Conservation (phyloP, 2,797 vertebrate genomes). For the Oreochromis grahami region DNA sequence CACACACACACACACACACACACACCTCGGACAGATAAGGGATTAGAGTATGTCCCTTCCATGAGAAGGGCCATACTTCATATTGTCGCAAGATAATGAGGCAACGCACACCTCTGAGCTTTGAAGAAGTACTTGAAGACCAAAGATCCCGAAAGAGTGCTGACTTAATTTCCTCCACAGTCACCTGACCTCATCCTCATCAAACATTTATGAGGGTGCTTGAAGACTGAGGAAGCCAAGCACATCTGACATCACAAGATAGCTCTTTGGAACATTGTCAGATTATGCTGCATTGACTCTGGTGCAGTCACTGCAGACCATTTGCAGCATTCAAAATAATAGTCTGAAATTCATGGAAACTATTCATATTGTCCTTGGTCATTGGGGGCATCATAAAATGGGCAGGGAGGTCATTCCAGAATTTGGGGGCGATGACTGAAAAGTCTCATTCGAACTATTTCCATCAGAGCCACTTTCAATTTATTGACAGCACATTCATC, state of each 20-base stretch:
- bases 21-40: neutral
- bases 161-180: neutral
- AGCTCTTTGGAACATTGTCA: neutral
- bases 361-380: neutral
- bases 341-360: neutral
- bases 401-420: neutral
- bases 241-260: neutral
- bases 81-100: neutral
- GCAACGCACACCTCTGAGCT: neutral
- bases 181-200: neutral
- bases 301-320: neutral
- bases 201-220: neutral
- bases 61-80: neutral
- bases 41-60: neutral
- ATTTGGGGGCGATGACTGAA: neutral
- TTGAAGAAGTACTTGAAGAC: neutral
- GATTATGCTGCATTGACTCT: neutral
- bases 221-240: neutral
- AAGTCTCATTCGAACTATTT: neutral
- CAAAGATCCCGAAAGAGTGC: neutral
- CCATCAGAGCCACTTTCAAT: neutral
- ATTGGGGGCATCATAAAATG: neutral
- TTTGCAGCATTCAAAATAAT: neutral
- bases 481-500: neutral
- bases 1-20: neutral